Conservation (phyloP, 2,797 vertebrate species). For the Harpagifer antarcticus region DNA sequence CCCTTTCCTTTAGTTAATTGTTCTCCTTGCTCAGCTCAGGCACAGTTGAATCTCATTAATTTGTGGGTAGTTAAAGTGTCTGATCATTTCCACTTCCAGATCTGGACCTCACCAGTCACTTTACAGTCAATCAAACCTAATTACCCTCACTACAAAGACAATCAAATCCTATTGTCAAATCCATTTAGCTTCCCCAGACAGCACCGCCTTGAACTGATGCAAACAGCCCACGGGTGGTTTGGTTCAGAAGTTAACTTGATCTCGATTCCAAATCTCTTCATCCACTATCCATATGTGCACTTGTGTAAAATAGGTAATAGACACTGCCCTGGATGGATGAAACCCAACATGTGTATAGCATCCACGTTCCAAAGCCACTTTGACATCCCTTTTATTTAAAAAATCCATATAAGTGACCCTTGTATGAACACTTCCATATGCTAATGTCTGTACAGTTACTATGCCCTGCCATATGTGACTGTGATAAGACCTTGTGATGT, state of each 20-base stretch:
- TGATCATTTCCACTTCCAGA: constrained; percentile 75
- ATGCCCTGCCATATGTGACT: not conserved
- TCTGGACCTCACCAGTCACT: constrained; percentile 80
- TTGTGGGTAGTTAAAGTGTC: constrained; percentile 80
- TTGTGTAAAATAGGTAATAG: constrained; percentile 35
- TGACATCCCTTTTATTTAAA: constrained; percentile 28
- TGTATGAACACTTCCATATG: constrained; percentile 9
- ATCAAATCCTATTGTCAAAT: constrained; percentile 78
- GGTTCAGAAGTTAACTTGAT: constrained; percentile 73
- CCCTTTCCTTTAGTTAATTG: constrained; percentile 45
- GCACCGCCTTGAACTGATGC: constrained; percentile 62
- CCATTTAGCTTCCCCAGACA: constrained; percentile 73
- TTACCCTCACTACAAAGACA: constrained; percentile 79
- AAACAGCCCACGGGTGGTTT: constrained; percentile 73
- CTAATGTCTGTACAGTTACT: constrained; percentile 6
- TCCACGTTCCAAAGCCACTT: constrained; percentile 5
- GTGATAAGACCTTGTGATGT: constrained; percentile 11
- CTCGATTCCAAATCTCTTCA: constrained; percentile 61
- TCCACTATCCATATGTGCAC: constrained; percentile 40
- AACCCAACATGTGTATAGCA: constrained; percentile 30
- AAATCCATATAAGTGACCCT: constrained; percentile 23
- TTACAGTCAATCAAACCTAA: constrained; percentile 85
- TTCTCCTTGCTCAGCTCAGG: constrained; percentile 57
- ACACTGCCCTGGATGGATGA: constrained; percentile 27
- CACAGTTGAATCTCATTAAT: constrained; percentile 81